phyloP scores from a whole-genome alignment of 1,140 invertebrate species.

The Sitobion miscanthi region DNA sequence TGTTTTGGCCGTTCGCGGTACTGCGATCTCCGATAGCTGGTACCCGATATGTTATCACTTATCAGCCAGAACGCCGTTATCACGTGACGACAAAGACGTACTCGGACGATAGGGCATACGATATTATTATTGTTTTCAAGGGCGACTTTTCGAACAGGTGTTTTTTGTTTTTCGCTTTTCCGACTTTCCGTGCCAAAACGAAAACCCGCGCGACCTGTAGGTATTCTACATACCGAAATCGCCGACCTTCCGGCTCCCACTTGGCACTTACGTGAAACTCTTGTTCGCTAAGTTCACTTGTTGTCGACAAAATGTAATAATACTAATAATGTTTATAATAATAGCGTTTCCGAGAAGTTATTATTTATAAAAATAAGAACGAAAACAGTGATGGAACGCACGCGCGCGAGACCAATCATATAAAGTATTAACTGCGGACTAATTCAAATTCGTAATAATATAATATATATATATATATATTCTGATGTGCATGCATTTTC shows the following conservation, averaged over 20 bases:
- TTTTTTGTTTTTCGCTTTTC: background rate
- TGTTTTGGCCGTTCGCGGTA: background rate
- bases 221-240: background rate
- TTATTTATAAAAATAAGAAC: background rate
- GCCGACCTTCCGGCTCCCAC: background rate
- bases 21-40: background rate
- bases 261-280: background rate
- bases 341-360: background rate
- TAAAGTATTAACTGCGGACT: too few species aligned
- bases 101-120: background rate
- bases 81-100: background rate
- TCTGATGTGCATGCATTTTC: too few species aligned
- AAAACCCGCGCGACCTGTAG: background rate
- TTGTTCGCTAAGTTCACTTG: too few species aligned
- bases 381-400: background rate
- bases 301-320: background rate
- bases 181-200: background rate
- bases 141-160: conserved; percentile 24
- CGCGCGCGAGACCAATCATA: background rate
- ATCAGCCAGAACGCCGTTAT: background rate
- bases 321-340: background rate
- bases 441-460: too few species aligned
- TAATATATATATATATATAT: too few species aligned
- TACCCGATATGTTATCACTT: background rate
- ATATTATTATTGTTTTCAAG: background rate